Evolutionary conservation across 2,113 vertebrate species (phyloP), one percentile per base, ranked within the genome.

Genomic region (Muscicapa adusta): DNA sequence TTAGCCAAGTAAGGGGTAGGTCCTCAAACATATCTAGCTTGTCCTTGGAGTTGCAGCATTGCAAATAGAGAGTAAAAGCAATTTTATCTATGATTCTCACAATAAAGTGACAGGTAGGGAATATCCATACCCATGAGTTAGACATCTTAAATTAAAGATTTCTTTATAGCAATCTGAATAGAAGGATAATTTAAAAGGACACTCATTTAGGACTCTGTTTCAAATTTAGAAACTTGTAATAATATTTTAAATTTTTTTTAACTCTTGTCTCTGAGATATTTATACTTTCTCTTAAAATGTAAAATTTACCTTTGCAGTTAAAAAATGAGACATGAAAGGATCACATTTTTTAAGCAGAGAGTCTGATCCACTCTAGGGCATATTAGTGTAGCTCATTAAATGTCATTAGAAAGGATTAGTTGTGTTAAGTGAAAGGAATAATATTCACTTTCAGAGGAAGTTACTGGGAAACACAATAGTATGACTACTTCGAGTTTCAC

Each of bases 351-450:
- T 48, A 83, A 85, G 33, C 47, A 57, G 71, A 43, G 40, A 68
- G 26, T 65, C 33, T 89, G 66, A 88, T 74, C 63, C 34, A 88
- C 62, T 89, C 36, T 53, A 60, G 72, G 71, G 78, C 91, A 77
- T 89, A 71, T 19, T 91, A 74, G 47, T 67, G 56, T 71, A 72
- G 22, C 75, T 91, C 72, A 83, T 91, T 94, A 82, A 94, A 76
- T 74, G 48, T 91, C 81, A 88, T 93, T 91, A 90, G 40, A 19
- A 63, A 83, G 87, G 60, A 89, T 89, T 95, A 88, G 60, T 76
- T 88, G 18, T 1, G 4, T 89, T 94, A 90, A 82, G 53, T 83
- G 56, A 88, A 90, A 93, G n/a, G 40, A 85, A 77, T 93, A 94
- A 91, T 70, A 80, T 6, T 38, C 51, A 33, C 25, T 85, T 85